Percentiles rank a stretch among this genome's conserved stretches.
Evolutionary conservation across 2,797 vertebrate species (phyloP).

Genomic region (Picus viridis): DNA sequence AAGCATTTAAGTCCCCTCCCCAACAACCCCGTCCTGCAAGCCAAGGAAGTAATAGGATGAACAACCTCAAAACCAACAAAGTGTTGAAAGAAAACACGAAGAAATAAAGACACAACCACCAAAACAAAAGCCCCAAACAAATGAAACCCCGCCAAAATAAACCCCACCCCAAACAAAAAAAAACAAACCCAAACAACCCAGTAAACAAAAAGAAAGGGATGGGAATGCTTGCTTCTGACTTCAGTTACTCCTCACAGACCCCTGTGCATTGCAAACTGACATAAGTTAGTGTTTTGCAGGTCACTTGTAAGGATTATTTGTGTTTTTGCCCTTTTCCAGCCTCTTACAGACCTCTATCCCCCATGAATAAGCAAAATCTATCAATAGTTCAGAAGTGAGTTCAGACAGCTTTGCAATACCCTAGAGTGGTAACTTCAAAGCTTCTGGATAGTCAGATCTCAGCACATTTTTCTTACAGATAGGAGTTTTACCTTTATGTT

Average conservation of each 20-base stretch:
- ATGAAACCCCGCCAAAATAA: background rate
- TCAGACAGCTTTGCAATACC: background rate
- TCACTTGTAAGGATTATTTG: background rate
- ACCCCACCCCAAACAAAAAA: too few species aligned
- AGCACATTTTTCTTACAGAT: background rate
- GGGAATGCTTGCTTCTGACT: background rate
- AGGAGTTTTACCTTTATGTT: background rate
- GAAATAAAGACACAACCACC: too few species aligned
- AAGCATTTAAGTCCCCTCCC: background rate
- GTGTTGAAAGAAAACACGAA: background rate
- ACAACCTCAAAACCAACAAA: background rate
- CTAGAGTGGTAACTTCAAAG: background rate
- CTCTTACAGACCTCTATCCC: background rate
- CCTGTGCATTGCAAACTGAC: rapidly evolving
- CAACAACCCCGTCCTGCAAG: background rate
- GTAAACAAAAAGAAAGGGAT: background rate
- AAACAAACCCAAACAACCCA: background rate
- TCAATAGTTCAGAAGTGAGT: background rate
- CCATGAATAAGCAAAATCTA: background rate
- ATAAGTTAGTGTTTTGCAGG: background rate
- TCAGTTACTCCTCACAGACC: background rate
- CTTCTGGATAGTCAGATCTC: background rate
- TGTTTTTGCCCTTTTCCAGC: background rate
- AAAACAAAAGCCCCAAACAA: background rate
- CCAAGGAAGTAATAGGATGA: background rate